A percentile compares a stretch with the other conserved stretches of the same genome.
Conservation (phyloP, 1,140 invertebrate species). For the Nymphalis io region DNA sequence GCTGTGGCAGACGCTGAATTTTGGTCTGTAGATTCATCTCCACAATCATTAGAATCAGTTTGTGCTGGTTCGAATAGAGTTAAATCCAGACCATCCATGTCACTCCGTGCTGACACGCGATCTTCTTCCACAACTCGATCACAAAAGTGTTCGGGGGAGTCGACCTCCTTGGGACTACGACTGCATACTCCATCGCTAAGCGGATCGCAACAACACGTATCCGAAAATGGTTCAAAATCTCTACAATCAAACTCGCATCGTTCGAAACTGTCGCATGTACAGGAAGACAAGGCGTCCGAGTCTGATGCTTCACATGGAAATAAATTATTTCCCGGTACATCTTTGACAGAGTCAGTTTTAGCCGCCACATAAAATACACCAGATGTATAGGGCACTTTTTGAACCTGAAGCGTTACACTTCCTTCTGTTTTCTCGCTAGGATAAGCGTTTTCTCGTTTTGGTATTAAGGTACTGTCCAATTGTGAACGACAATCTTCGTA, state of each 20-base stretch:
- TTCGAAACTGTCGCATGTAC: slow-evolving; percentile 79
- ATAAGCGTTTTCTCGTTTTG: slow-evolving; percentile 49
- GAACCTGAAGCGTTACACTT: slow-evolving; percentile 63
- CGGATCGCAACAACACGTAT: slow-evolving; percentile 80
- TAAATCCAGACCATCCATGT: slow-evolving; percentile 86
- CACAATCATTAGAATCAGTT: slow-evolving; percentile 68
- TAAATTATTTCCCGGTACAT: slow-evolving; percentile 60
- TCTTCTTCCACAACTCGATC: slow-evolving; percentile 68
- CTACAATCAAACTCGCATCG: slow-evolving; percentile 77
- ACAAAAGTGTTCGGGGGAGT: slow-evolving; percentile 75
- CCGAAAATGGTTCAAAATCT: slow-evolving; percentile 82
- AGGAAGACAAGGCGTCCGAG: slow-evolving; percentile 76
- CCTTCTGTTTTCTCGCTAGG: slow-evolving; percentile 48
- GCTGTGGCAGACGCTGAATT: slow-evolving; percentile 60
- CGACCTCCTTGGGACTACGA: slow-evolving; percentile 76
- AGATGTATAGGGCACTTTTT: slow-evolving; percentile 74
- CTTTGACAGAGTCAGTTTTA: slow-evolving; percentile 60
- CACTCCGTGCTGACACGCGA: slow-evolving; percentile 80
- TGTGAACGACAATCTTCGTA: slow-evolving; percentile 76
- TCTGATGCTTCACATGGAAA: slow-evolving; percentile 71
- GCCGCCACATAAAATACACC: slow-evolving; percentile 74
- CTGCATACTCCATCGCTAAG: slow-evolving; percentile 76
- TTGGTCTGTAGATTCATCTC: slow-evolving; percentile 42
- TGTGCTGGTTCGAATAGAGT: slow-evolving; percentile 84
- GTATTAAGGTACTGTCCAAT: slow-evolving; percentile 52